Percentiles rank a stretch among this genome's conserved stretches.
These are phyloP conservation scores for Pterobdella sp. DNA, from an alignment of 2,888 invertebrate genomes.

Conservation along the genomic window DNA sequence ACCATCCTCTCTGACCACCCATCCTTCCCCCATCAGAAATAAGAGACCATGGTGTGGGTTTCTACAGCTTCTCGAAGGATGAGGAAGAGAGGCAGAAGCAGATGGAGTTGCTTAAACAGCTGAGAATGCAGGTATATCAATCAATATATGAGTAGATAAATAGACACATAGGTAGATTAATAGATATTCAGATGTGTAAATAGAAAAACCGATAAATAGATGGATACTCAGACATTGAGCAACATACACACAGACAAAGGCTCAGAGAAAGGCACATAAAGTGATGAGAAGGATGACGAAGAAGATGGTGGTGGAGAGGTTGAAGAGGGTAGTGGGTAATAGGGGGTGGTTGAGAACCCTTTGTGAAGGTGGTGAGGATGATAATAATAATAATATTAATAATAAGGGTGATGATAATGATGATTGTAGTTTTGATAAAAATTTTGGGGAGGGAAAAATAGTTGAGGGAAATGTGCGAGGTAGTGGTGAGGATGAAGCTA, in stretches of 20 bases:
- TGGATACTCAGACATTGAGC: not conserved
- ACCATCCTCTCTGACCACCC: too few species aligned
- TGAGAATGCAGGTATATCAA: slow-evolving; percentile 55
- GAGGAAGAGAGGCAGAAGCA: slow-evolving; percentile 70
- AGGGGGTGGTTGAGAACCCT: not conserved
- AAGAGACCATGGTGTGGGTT: slow-evolving; percentile 81
- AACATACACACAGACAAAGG: slow-evolving; percentile 11
- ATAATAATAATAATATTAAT: too few species aligned
- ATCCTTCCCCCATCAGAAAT: slow-evolving; percentile 62
- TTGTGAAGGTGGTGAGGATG: slow-evolving; percentile 7
- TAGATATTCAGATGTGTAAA: not conserved
- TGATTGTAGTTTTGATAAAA: too few species aligned
- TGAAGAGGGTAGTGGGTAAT: not conserved
- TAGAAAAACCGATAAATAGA: not conserved
- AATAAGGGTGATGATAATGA: too few species aligned
- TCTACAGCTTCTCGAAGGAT: slow-evolving; percentile 80
- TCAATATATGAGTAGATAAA: not conserved
- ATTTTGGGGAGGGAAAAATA: too few species aligned
- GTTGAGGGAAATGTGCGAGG: too few species aligned
- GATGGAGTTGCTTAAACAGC: slow-evolving; percentile 66
- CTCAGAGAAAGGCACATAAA: not conserved
- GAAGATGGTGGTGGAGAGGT: slow-evolving; percentile 5
- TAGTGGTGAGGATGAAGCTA: too few species aligned
- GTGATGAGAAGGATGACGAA: slow-evolving; percentile 8
- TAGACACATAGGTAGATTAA: not conserved